Evolutionary conservation across 2,888 invertebrate species (phyloP).

Genomic region (Drosophila mulleri): DNA sequence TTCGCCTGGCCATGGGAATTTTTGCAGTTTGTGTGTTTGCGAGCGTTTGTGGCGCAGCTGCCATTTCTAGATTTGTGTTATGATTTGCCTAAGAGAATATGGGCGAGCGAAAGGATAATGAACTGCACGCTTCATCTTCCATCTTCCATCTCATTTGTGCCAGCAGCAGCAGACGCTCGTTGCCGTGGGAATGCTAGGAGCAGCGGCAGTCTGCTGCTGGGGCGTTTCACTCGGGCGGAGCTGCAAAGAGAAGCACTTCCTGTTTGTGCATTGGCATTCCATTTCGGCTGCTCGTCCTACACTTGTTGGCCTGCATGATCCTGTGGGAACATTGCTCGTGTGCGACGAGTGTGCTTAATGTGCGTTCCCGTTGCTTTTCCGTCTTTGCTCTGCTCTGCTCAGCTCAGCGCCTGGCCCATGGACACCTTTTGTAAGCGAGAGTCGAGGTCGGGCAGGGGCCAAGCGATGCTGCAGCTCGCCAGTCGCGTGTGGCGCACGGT

Average conservation of each 20-base stretch:
- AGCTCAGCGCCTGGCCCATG: slow-evolving; percentile 18
- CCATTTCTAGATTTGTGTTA: slow-evolving; percentile 78
- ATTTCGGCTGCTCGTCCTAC: slow-evolving; percentile 53
- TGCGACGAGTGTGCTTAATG: slow-evolving; percentile 79
- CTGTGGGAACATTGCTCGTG: slow-evolving; percentile 77
- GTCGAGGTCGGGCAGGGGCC: slow-evolving; percentile 52
- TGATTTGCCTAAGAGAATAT: slow-evolving; percentile 69
- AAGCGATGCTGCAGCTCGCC: slow-evolving; percentile 50
- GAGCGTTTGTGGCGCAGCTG: slow-evolving; percentile 67
- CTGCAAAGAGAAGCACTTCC: slow-evolving; percentile 61
- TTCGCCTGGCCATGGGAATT: slow-evolving; percentile 73
- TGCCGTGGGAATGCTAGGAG: slow-evolving; percentile 59
- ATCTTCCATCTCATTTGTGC: slow-evolving; percentile 61
- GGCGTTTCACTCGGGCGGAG: slow-evolving; percentile 59
- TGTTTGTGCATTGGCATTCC: slow-evolving; percentile 67
- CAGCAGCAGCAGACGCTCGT: slow-evolving; percentile 7
- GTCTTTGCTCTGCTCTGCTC: slow-evolving; percentile 9
- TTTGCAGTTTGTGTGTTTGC: slow-evolving; percentile 58
- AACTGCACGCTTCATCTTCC: slow-evolving; percentile 65
- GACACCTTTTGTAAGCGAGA: slow-evolving; percentile 36
- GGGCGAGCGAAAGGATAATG: slow-evolving; percentile 68
- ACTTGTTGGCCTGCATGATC: slow-evolving; percentile 68
- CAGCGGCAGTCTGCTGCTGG: slow-evolving; percentile 28
- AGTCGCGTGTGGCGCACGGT: slow-evolving; percentile 74
- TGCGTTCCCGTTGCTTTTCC: slow-evolving; percentile 50